Conservation (phyloP, 2,113 vertebrate species). For the Brachypteracias leptosomus region DNA sequence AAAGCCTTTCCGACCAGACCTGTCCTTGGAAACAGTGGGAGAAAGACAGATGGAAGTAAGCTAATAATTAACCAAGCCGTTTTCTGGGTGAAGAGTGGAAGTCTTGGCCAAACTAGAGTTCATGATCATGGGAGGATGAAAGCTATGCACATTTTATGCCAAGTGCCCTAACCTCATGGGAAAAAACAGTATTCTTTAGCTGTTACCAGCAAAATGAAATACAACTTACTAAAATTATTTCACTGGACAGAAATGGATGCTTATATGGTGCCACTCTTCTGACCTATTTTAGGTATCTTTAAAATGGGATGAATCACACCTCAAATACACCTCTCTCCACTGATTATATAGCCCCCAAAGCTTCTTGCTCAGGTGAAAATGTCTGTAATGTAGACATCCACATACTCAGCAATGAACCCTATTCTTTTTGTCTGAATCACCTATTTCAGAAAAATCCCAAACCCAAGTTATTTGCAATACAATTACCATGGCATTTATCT, state of each 20-base stretch:
- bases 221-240: neutral
- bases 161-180: neutral
- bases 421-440: neutral
- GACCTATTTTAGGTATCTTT: neutral
- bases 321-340: neutral
- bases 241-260: neutral
- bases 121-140: neutral
- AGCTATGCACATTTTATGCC: neutral
- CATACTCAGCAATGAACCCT: neutral
- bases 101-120: neutral
- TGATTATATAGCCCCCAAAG: neutral
- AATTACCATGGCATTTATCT: neutral
- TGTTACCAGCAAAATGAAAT: neutral
- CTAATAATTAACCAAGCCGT: conserved; percentile 10
- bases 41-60: conserved; percentile 88
- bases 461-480: neutral
- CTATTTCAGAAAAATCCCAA: neutral
- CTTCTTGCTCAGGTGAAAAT: neutral
- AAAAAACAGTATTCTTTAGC: neutral
- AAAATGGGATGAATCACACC: neutral
- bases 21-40: conserved; percentile 81
- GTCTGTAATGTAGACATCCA: neutral
- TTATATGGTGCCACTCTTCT: neutral
- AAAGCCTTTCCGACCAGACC: conserved; percentile 88
- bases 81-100: neutral